phyloP scores from a whole-genome alignment of 2,888 invertebrate genomes.

The Ochlodes sylvanus region DNA sequence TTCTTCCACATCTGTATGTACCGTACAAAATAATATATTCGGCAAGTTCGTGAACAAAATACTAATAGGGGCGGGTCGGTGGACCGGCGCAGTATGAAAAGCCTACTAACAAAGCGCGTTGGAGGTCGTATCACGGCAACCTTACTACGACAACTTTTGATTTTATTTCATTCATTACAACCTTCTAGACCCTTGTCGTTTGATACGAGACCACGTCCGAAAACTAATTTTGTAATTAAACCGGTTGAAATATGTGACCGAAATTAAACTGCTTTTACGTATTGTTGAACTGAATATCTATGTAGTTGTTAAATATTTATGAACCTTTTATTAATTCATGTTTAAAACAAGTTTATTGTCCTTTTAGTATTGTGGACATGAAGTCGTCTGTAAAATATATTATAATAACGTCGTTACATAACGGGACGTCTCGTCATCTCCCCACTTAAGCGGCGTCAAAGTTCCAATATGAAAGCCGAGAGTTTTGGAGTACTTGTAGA shows the following conservation, averaged over 20 bases:
- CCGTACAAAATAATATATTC: constrained; percentile 78
- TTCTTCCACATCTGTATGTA: constrained; percentile 69
- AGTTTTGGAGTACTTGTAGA: constrained; percentile 55
- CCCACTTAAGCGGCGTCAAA: constrained; percentile 72
- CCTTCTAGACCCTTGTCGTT: constrained; percentile 40
- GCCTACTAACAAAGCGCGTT: constrained; percentile 65
- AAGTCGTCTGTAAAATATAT: constrained; percentile 53
- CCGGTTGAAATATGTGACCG: constrained; percentile 25
- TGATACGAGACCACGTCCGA: constrained; percentile 31
- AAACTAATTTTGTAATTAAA: constrained; percentile 43
- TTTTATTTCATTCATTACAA: constrained; percentile 53
- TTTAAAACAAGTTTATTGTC: constrained; percentile 9
- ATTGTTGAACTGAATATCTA: background rate
- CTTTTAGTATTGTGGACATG: constrained; percentile 6
- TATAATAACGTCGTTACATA: constrained; percentile 55
- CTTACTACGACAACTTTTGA: constrained; percentile 56
- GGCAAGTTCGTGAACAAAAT: constrained; percentile 79
- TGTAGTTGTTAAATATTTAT: background rate
- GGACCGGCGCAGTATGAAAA: constrained; percentile 69
- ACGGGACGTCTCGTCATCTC: constrained; percentile 55
- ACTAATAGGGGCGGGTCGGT: constrained; percentile 70
- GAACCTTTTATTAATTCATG: background rate
- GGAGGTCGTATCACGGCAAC: constrained; percentile 60
- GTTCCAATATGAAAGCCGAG: constrained; percentile 71
- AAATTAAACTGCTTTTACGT: constrained; percentile 12